These are phyloP conservation scores for Napeogenes inachia DNA, from an alignment of 2,888 invertebrate genomes.

Conservation along the genomic window DNA sequence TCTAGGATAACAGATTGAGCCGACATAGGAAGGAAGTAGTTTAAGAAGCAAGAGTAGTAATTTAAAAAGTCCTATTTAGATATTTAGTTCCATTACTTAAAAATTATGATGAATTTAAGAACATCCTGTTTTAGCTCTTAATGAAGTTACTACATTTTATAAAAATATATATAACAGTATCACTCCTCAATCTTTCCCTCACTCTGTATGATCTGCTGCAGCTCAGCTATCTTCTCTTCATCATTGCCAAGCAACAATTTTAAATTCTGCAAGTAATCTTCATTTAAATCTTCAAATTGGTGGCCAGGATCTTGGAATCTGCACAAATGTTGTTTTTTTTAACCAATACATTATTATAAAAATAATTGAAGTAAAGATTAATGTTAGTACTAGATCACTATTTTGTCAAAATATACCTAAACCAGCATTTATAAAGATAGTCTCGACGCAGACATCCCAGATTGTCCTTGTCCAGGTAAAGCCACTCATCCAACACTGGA, in stretches of 20 bases:
- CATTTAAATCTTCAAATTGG: conserved; percentile 49
- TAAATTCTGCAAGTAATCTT: conserved; percentile 51
- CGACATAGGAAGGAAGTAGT: no score
- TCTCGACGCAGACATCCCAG: conserved; percentile 48
- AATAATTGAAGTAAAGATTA: no score
- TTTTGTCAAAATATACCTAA: conserved; percentile 37
- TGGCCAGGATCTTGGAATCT: conserved; percentile 55
- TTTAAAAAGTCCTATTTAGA: no score
- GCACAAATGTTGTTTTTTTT: not conserved
- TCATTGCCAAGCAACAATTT: conserved; percentile 51
- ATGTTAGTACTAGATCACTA: not conserved
- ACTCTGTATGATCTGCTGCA: conserved; percentile 52
- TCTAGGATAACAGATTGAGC: no score
- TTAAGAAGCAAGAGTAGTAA: no score
- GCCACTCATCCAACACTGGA: conserved; percentile 49
- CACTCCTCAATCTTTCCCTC: conserved; percentile 31
- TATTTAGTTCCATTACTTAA: no score
- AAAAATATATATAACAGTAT: not conserved
- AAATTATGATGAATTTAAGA: no score
- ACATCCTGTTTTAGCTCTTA: no score
- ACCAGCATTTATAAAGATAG: conserved; percentile 56
- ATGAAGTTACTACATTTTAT: no score
- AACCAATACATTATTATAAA: no score
- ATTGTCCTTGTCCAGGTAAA: conserved; percentile 54
- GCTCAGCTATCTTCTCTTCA: conserved; percentile 50